Evolutionary conservation across 2,113 vertebrate genomes (phyloP), one percentile per base, ranked within the genome.

Genomic region (Rhinolophus sinicus): DNA sequence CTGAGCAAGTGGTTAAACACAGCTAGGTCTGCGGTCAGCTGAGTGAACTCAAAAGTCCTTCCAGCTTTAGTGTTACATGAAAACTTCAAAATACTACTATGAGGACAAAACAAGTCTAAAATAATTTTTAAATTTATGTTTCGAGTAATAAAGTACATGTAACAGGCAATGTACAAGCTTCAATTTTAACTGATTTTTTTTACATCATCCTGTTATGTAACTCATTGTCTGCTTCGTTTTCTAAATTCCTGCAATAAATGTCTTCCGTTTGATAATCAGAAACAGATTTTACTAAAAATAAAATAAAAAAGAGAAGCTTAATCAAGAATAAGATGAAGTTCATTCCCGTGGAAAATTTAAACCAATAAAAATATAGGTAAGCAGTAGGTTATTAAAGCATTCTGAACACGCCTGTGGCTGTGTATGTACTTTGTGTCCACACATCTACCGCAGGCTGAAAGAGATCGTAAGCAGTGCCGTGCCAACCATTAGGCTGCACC

Each of bases 201-300:
- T 33, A 58, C 1, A 58, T 33, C 38, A 94, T 33, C 30, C 58
- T n/a, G 86, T 89, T 72, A 88, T 33, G 22, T 50, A 72, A 60
- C 5, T 52, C 47, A 60, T 35, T 94, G 69, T 83, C 35, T 76
- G 19, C 33, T 92, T 69, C 90, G 56, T 73, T 95, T 75, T 86
- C 56, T 94, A 75, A 90, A 96, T 62, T 81, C 26, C 35, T 88
- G 18, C 21, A 88, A 75, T 58, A 86, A 85, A 60, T 58, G 69
- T 18, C 28, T 47, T 87, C 64, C 50, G 2, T 33, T 95, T 88
- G 40, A 76, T 26, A 87, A 87, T 64, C 26, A 94, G 58, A 77
- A 95, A 87, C 89, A 72, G 13, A 75, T 35, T 24, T 83, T 56
- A 87, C 80, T 90, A 54, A 81, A 91, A 88, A 56, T 12, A 87